Evolutionary conservation across 92 coral and sea anemone species (phyloP), one percentile per base, ranked within the genome.

Genomic region (Nematostella vectensis): DNA sequence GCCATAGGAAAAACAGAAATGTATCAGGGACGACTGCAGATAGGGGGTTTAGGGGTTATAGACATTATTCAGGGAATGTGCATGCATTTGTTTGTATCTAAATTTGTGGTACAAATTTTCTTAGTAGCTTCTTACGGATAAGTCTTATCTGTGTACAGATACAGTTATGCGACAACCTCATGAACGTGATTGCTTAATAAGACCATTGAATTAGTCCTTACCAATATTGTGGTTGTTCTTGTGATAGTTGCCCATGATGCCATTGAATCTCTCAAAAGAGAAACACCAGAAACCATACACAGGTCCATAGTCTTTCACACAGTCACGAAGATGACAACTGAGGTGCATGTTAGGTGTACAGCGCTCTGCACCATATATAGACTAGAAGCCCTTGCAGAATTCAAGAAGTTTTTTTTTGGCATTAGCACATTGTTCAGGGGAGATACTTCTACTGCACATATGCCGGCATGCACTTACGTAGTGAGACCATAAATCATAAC

Each of bases 281-380:
- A 45, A 67, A 31, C 63, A 57, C 75, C 75, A 68, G 47, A 68
- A 68, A 11, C 48, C 45, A 26, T 49, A 60, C 4, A 31, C 75
- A 29, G 75, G 75, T 2, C 75, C 83, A 69, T 62, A 76, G 43
- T 69, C 77, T 33, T 31, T 33, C 24, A 76, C 28, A 69, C 67
- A 69, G 27, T 61, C 71, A 13, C 48, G 57, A 40, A 69, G 67
- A 48, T 76, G 83, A 17, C 71, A 55, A 49, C 72, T 76, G 2
- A 76, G 71, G 49, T 76, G 83, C 77, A 75, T 67, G 31, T 80
- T 80, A 12, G 87, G 68, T 12, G 80, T 67, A 28, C 75, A 66
- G 4, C 9, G 13, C 22, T 57, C 61, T 11, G 30, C 33, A 11
- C 80, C 67, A 57, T 66, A 74, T 10, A 57, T 18, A 12, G 23